Evolutionary conservation across 2,888 invertebrate species (phyloP).

Genomic region (Euspilapteryx auroguttella): DNA sequence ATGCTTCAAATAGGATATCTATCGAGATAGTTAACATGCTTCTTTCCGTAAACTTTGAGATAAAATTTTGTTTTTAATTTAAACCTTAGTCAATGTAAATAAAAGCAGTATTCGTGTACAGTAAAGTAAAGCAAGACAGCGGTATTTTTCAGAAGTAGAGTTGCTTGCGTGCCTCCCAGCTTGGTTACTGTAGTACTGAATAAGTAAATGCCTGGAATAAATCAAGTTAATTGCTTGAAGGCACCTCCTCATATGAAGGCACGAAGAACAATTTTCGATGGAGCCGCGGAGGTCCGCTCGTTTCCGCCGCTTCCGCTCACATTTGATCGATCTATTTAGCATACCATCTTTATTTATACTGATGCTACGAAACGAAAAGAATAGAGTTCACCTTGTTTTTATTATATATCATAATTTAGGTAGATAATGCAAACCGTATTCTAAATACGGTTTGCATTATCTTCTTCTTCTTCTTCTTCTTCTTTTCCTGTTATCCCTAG

Average conservation of each 20-base stretch:
- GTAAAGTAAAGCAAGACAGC: slow-evolving; percentile 16
- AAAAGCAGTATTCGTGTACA: no score
- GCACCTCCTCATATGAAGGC: slow-evolving; percentile 48
- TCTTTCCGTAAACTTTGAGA: slow-evolving; percentile 10
- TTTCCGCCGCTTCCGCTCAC: slow-evolving; percentile 4
- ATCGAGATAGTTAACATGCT: slow-evolving; percentile 24
- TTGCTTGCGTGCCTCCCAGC: no score
- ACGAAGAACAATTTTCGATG: slow-evolving; percentile 4
- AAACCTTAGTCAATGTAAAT: no score
- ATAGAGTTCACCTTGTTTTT: no score
- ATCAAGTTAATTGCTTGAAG: slow-evolving; percentile 58
- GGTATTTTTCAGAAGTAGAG: slow-evolving; percentile 17
- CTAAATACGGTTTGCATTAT: neutral
- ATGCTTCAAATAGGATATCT: slow-evolving; percentile 22
- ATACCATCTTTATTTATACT: no score
- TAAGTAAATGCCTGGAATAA: slow-evolving; percentile 56
- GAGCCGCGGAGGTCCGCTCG: slow-evolving; percentile 3
- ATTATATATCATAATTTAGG: neutral
- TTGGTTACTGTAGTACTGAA: slow-evolving; percentile 49
- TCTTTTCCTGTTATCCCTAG: no score
- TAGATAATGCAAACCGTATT: neutral
- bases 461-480: no score
- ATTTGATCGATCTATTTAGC: slow-evolving; percentile 2
- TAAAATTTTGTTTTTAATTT: no score
- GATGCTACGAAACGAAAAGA: no score